Conservation (phyloP, 1,140 invertebrate genomes). For the Acromyrmex heyeri region DNA sequence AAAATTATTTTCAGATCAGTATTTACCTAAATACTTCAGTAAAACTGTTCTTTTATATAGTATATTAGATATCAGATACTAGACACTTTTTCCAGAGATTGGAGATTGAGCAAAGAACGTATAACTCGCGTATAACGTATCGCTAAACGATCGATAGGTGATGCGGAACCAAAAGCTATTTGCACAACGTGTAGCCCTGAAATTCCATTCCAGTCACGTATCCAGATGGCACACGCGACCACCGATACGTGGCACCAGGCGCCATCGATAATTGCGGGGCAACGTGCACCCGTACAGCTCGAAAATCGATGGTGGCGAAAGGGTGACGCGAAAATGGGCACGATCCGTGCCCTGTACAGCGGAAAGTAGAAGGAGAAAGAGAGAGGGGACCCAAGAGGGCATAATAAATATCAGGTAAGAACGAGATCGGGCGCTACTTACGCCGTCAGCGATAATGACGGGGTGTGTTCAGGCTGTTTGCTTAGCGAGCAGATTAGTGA, state of each 20-base stretch:
- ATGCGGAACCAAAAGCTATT: constrained; percentile 45
- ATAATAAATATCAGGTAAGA: constrained; percentile 82
- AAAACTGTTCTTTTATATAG: no score
- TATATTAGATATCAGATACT: background rate
- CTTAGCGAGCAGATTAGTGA: constrained; percentile 87
- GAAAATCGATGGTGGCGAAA: constrained; percentile 80
- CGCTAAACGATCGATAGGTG: constrained; percentile 1
- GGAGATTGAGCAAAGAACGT: background rate
- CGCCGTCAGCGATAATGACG: constrained; percentile 86
- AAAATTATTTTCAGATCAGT: no score
- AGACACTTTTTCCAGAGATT: background rate
- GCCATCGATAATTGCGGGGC: constrained; percentile 70
- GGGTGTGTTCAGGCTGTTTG: constrained; percentile 85
- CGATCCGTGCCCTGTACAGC: constrained; percentile 61
- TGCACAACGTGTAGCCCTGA: constrained; percentile 16
- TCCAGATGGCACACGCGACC: constrained; percentile 74
- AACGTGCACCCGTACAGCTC: constrained; percentile 58
- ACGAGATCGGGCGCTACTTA: constrained; percentile 84
- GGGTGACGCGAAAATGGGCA: constrained; percentile 83
- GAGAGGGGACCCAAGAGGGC: constrained; percentile 55
- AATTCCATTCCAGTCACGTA: constrained; percentile 39
- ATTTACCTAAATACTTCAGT: background rate
- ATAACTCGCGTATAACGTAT: background rate
- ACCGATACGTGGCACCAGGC: constrained; percentile 54
- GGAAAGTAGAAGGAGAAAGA: background rate